Base-by-base conservation (phyloP, 2,113 vertebrate genomes). In the Megaptera novaeangliae region DNA sequence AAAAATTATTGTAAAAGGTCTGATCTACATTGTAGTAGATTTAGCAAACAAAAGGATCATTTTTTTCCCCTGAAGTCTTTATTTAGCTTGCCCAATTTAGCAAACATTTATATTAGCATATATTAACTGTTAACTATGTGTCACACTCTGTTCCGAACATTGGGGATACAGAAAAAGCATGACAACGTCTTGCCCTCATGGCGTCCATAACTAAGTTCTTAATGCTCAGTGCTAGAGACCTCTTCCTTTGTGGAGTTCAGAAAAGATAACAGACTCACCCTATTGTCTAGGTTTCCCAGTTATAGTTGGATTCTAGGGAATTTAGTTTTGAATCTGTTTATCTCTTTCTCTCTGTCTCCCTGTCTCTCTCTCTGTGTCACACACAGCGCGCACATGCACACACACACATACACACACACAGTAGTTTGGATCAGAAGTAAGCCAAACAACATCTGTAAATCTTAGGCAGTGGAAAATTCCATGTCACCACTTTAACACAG, bases 381-480 rank as follows among this genome's bases (percentile, higher is more conserved):
- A 34, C 49, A 34, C 75, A 68, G 21, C 39, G 36, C 29, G 57
- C 39, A 71, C 68, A 68, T 29, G 72, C 34, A 84, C 34, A 55
- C 15, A 77, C 31, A 59, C 9, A 44, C 34, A 39, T 8, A 77
- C 5, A 80, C n/a, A 64, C 29, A 81, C 39, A 69, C 2, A 31
- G 4, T 52, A 63, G 3, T 52, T 71, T 89, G 31, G 15, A 46
- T 55, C 31, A 46, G 80, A 86, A 82, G 23, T 78, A 78, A 93
- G 6, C 61, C 44, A 94, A 74, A 84, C 9, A 36, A 61, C 69
- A 88, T 92, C 72, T 91, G 8, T 77, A 94, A 95, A 77, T 93
- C 25, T 93, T 95, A 88, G 71, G 49, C 17, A 41, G 17, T 92
- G 66, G 63, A 95, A 96, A 96, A 96, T 91, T 96, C 61, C 93